phyloP scores from a whole-genome alignment of 1,140 invertebrate species.

The Belonocnema kinseyi region DNA sequence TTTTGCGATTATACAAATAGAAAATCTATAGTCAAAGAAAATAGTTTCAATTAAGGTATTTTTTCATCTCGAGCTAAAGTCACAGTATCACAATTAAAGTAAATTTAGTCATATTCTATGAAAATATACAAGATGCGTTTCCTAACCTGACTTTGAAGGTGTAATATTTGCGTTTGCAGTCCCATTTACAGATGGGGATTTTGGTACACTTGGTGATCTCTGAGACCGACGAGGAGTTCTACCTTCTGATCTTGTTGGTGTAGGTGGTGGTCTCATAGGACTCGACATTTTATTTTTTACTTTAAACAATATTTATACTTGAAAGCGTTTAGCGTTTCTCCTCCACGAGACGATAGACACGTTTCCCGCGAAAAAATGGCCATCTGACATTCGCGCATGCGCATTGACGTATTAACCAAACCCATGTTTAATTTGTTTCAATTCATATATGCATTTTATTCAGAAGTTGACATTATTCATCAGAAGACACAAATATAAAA shows the following conservation, averaged over 20 bases:
- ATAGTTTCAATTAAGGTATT: too few relatives aligned
- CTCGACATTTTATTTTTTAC: constrained; percentile 61
- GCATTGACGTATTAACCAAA: not conserved
- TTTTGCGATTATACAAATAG: too few relatives aligned
- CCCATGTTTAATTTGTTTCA: too few relatives aligned
- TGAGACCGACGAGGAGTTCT: constrained; percentile 52
- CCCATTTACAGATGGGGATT: constrained; percentile 43
- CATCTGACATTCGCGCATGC: not conserved
- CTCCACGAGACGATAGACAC: not conserved
- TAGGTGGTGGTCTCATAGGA: constrained; percentile 64
- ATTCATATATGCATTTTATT: too few relatives aligned
- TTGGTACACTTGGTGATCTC: constrained; percentile 53
- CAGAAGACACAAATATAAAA: too few relatives aligned
- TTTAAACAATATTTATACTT: not conserved
- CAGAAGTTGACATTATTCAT: too few relatives aligned
- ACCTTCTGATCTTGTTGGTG: constrained; percentile 48
- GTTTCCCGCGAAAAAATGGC: constrained; percentile 2
- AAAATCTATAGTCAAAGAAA: too few relatives aligned
- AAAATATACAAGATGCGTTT: not conserved
- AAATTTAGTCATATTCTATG: not conserved
- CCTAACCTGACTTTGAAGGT: constrained; percentile 43
- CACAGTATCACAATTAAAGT: too few relatives aligned
- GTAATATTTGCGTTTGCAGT: constrained; percentile 42
- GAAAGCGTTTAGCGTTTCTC: not conserved
- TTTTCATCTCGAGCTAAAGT: too few relatives aligned